Evolutionary conservation across 2,888 invertebrate species (phyloP), one percentile per base, ranked within the genome.

Genomic region (Operophtera brumata): DNA sequence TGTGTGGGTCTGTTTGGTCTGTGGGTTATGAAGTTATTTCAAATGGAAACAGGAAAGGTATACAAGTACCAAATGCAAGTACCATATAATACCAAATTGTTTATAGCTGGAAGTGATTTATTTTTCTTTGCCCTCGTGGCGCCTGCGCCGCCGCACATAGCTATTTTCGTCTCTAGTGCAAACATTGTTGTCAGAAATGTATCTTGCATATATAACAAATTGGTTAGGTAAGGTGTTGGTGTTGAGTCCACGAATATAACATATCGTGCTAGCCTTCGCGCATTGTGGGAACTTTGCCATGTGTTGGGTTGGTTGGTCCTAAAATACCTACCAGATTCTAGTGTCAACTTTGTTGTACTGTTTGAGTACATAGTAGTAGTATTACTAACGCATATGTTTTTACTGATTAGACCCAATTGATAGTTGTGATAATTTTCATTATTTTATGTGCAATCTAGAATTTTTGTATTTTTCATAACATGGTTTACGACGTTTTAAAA

Each of bases 21-120:
- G 11, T 32, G 14, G 25, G 35, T 13, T 26, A 7, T 20, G 8
- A 13, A 8, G 7, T 13, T 25, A 61, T 64, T 53, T 46, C 44
- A 70, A 70, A 60, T 62, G 61, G 64, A 57, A 66, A 54, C 55
- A 49, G 51, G 45, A 62, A 66, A 65, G 62, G 69, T 76, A 66
- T 61, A 63, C 61, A 69, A 9, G 30, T 30, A 7, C 64, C 64
- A 48, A 63, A 60, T 57, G 60, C 60, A 61, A 63, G 65, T 13
- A 54, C 54, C 34, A 6, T n/a, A 30, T 7, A 6, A 30, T 5
- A 6, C 11, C 65, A 54, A 65, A 64, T 57, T 46, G 45, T 57
- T 54, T 54, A 69, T 71, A 59, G 61, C 67, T 71, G 66, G 64
- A 70, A 75, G 65, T 67, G 64, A 74, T 72, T 72, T 67, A 69